phyloP scores from a whole-genome alignment of 2,888 invertebrate species.

The Empis livida region DNA sequence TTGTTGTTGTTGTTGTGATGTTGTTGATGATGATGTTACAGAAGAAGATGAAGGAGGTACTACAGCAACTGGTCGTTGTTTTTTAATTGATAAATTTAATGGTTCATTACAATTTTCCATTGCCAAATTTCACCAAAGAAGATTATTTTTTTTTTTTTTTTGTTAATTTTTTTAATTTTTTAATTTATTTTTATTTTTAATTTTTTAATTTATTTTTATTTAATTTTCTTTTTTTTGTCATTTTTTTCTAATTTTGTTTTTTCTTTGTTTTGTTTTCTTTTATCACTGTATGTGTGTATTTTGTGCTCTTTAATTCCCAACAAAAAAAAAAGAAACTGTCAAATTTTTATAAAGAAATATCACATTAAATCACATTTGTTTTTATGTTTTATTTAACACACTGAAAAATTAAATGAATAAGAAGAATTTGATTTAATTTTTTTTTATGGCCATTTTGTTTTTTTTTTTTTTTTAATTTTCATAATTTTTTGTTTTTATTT shows the following conservation, averaged over 20 bases:
- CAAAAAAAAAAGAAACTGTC: no score
- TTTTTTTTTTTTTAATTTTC: background rate
- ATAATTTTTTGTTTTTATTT: background rate
- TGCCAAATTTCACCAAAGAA: constrained; percentile 2
- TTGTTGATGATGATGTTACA: constrained; percentile 6
- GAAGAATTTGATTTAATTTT: no score
- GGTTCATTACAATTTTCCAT: constrained; percentile 31
- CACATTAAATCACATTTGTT: background rate
- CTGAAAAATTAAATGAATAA: no score
- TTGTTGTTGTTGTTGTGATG: background rate
- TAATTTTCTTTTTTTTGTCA: constrained; percentile 2
- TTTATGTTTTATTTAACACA: background rate
- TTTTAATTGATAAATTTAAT: constrained; percentile 38
- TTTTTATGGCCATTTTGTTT: no score
- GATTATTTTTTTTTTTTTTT: constrained; percentile 2
- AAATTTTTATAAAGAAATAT: background rate
- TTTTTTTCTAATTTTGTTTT: background rate
- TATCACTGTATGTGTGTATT: background rate
- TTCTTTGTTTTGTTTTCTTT: background rate
- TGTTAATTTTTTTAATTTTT: background rate
- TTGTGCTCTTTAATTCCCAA: no score
- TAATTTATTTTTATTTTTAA: background rate
- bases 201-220: constrained; percentile 3
- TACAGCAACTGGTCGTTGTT: constrained; percentile 41
- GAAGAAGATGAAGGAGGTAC: constrained; percentile 34